phyloP scores from a whole-genome alignment of 2,888 invertebrate genomes.

The Anarsia innoxiella region DNA sequence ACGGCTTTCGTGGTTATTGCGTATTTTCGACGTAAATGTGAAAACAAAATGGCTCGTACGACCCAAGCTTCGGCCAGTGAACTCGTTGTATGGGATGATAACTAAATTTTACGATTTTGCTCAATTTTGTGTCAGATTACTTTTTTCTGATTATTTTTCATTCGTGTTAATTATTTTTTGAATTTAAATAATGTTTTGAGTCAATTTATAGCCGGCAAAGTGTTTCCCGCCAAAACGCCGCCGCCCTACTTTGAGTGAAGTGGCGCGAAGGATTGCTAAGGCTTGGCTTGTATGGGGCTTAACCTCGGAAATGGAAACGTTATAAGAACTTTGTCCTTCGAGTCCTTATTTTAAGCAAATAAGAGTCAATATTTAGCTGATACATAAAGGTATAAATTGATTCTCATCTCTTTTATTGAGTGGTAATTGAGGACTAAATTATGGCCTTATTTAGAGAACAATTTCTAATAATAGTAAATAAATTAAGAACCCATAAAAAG shows the following conservation, averaged over 20 bases:
- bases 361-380: too few relatives aligned
- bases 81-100: slow-evolving; percentile 69
- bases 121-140: slow-evolving; percentile 28
- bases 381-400: too few relatives aligned
- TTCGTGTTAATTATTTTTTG: slow-evolving; percentile 21
- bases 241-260: slow-evolving; percentile 44
- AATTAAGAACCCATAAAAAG: too few relatives aligned
- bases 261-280: slow-evolving; percentile 39
- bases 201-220: slow-evolving; percentile 28
- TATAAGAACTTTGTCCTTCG: too few relatives aligned
- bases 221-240: slow-evolving; percentile 75
- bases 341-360: too few relatives aligned
- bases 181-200: slow-evolving; percentile 14
- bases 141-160: too few relatives aligned
- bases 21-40: slow-evolving; percentile 71
- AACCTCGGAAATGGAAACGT: too few relatives aligned
- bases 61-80: slow-evolving; percentile 72
- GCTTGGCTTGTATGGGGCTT: slow-evolving; percentile 31
- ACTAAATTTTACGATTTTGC: slow-evolving; percentile 49
- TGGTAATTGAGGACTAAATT: too few relatives aligned
- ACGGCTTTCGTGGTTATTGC: slow-evolving; percentile 64
- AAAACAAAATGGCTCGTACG: slow-evolving; percentile 76
- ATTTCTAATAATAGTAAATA: too few relatives aligned
- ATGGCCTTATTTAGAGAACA: too few relatives aligned
- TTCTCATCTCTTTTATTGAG: too few relatives aligned